Percentiles rank a stretch among this genome's conserved stretches.
Evolutionary conservation across 1,140 invertebrate genomes (phyloP).

Genomic region (Eurosta solidaginis): DNA sequence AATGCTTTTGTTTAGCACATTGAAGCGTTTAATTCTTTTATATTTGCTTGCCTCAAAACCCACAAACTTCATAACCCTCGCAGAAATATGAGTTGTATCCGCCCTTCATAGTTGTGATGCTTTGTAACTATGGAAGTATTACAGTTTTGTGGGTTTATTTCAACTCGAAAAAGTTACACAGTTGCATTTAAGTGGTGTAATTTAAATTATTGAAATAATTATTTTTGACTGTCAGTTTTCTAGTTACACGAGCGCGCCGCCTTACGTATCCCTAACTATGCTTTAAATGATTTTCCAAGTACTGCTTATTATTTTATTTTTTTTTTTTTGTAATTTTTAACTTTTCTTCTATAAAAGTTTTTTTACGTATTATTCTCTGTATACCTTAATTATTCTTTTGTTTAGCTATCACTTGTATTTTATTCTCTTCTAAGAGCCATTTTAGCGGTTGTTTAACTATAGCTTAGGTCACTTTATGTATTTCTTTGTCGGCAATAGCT

Average conservation of each 20-base stretch:
- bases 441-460: not conserved
- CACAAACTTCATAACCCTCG: not conserved
- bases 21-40: constrained; percentile 24
- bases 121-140: not conserved
- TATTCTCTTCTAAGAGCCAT: not conserved
- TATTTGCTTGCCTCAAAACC: constrained; percentile 12
- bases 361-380: not conserved
- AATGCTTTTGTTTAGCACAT: not conserved
- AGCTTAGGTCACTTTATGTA: not conserved
- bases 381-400: not conserved
- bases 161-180: not conserved
- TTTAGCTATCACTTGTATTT: not conserved
- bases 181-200: not conserved
- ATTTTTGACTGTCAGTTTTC: not conserved
- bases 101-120: not conserved
- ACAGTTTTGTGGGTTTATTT: not conserved
- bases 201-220: constrained; percentile 9
- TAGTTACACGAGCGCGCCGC: not conserved
- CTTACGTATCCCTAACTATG: not conserved
- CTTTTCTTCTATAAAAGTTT: not conserved
- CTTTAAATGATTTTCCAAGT: constrained; percentile 5
- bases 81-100: constrained; percentile 3
- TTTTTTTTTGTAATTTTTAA: not conserved
- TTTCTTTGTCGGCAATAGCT: not conserved
- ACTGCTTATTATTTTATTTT: not conserved